Evolutionary conservation across 2,888 invertebrate genomes (phyloP).

Genomic region (Drosophila quasianomalipes): DNA sequence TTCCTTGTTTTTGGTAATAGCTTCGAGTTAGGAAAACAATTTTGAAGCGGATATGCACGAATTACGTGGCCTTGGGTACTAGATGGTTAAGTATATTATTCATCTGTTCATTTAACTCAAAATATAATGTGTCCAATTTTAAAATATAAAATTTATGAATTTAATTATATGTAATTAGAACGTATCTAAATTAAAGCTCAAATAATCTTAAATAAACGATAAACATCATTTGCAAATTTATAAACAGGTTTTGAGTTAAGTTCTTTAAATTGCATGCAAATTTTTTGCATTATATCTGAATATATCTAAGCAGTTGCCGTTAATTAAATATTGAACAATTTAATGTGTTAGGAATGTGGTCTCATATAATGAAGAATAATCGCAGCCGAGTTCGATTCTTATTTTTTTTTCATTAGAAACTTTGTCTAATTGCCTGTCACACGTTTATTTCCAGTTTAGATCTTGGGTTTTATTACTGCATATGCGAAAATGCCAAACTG

Average conservation of each 20-base stretch:
- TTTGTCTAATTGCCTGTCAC: background rate
- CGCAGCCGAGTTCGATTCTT: background rate
- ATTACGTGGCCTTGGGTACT: background rate
- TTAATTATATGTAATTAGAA: background rate
- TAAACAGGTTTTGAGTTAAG: background rate
- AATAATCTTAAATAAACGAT: background rate
- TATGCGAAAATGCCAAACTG: slow-evolving; percentile 23
- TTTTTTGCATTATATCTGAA: background rate
- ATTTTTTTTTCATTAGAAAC: background rate
- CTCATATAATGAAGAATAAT: background rate
- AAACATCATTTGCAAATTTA: background rate
- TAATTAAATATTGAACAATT: background rate
- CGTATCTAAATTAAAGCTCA: background rate
- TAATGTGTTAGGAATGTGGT: background rate
- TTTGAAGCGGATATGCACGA: too few relatives aligned
- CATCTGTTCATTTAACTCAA: background rate
- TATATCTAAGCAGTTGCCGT: background rate
- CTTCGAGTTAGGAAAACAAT: background rate
- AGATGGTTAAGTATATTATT: too few relatives aligned
- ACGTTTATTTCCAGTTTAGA: background rate
- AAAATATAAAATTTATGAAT: background rate
- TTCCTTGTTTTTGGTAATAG: background rate
- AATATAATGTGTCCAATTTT: background rate
- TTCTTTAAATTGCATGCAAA: background rate
- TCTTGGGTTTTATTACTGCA: background rate